Evolutionary conservation across 2,113 vertebrate genomes (phyloP), one percentile per base, ranked within the genome.

Genomic region (Albula goreensis): DNA sequence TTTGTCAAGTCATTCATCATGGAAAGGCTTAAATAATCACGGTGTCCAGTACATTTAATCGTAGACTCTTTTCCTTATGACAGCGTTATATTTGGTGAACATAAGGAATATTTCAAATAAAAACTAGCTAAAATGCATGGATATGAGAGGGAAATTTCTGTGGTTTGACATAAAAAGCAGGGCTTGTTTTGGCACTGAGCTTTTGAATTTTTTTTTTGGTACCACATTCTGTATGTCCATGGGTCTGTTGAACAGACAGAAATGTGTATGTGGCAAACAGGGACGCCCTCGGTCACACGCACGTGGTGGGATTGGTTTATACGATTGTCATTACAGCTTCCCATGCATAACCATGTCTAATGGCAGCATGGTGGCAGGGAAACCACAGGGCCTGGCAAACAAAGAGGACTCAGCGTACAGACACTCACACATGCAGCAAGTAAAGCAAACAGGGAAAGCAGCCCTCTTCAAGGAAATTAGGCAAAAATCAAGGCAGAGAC

Each of bases 311-410:
- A 83, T 83, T 74, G 80, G 86, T 89, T 41, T 87, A 84, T 85
- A 87, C 86, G 88, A 82, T 82, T 87, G 81, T 91, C 87, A 84
- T 85, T 89, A 81, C 53, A 60, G 70, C 83, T 80, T 85, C 86
- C 83, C 85, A 53, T 88, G 87, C 89, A 85, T 88, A 86, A 90
- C 87, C 83, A 88, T 84, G 88, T 85, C 87, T 90, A 89, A 90
- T 89, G 88, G 89, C 85, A 70, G 87, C 84, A 89, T 79, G 83
- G 87, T 85, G 86, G 86, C 81, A 25, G 83, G 80, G 48, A 83
- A 88, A 90, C 89, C 89, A 87, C 89, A 81, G 78, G 63, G 83
- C 89, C 89, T 90, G 91, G 87, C 86, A 89, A 78, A 87, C 51
- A 10, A 12, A 56, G n/a, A 74, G 19, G 63, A 17, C 63, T 70